Evolutionary conservation across 1,140 invertebrate species (phyloP).

Genomic region (Cecropterus lyciades): DNA sequence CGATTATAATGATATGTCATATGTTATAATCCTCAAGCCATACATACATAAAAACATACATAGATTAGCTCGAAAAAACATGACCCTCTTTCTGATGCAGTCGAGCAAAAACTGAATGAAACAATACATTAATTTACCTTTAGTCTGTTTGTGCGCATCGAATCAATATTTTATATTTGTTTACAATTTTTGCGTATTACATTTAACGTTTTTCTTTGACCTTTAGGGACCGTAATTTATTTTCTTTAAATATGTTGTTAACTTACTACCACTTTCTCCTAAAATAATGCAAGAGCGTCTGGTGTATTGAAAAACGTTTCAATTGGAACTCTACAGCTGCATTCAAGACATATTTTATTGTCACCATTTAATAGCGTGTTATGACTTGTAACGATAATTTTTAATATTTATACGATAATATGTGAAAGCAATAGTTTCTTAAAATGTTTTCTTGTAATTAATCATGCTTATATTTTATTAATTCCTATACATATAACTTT

Average conservation of each 20-base stretch:
- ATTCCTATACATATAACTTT: too few relatives aligned
- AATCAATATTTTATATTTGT: not conserved
- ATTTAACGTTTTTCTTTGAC: conserved; percentile 9
- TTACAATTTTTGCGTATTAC: not conserved
- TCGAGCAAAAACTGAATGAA: too few relatives aligned
- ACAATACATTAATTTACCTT: too few relatives aligned
- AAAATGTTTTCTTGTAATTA: too few relatives aligned
- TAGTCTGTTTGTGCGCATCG: too few relatives aligned
- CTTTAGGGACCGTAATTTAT: conserved; percentile 4
- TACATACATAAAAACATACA: too few relatives aligned
- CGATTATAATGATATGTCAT: too few relatives aligned
- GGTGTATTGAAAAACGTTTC: conserved; percentile 23
- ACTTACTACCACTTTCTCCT: conserved; percentile 25
- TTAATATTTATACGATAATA: conserved; percentile 18
- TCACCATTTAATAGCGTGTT: conserved; percentile 22
- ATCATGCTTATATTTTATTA: too few relatives aligned
- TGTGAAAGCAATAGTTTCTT: not conserved
- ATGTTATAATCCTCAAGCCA: too few relatives aligned
- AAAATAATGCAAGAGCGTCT: conserved; percentile 21
- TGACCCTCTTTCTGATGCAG: too few relatives aligned
- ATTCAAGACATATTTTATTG: conserved; percentile 31
- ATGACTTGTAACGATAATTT: conserved; percentile 22
- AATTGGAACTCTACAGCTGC: conserved; percentile 28
- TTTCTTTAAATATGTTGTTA: conserved; percentile 19
- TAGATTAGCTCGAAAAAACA: too few relatives aligned